These are phyloP conservation scores for Turritopsis rubra DNA, from an alignment of 30 jellyfish, hydroid and myxozoan species.

Conservation along the genomic window DNA sequence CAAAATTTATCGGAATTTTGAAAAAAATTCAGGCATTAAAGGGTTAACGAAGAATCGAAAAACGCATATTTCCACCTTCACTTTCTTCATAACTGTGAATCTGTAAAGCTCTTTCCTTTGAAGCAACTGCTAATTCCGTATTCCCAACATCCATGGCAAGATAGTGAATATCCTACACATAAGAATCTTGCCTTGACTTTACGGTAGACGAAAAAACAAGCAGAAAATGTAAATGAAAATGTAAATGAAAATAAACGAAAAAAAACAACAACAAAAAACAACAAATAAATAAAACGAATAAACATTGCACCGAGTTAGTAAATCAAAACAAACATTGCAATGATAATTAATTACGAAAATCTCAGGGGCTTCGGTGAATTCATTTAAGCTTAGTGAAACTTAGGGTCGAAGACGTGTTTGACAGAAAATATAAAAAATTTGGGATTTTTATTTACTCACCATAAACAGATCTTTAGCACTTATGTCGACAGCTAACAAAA, in stretches of 20 bases:
- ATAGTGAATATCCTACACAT: constrained; percentile 81
- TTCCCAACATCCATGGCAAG: constrained; percentile 72
- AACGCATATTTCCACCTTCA: constrained; percentile 22
- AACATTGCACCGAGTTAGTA: too few relatives aligned
- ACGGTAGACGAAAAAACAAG: not conserved
- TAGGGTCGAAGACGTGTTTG: too few relatives aligned
- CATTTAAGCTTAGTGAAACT: too few relatives aligned
- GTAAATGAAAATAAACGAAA: not conserved
- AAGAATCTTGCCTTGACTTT: not conserved
- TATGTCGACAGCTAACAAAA: constrained; percentile 88
- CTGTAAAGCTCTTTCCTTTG: constrained; percentile 79
- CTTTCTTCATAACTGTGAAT: constrained; percentile 40
- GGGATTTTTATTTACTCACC: constrained; percentile 32
- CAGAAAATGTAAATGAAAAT: constrained; percentile 1
- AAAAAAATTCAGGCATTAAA: too few relatives aligned
- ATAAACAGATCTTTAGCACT: constrained; percentile 95
- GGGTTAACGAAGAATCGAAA: not conserved
- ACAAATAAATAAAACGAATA: not conserved
- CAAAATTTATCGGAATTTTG: too few relatives aligned
- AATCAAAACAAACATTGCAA: too few relatives aligned
- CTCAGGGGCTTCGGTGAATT: too few relatives aligned
- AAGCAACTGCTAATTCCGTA: constrained; percentile 70
- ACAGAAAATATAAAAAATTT: too few relatives aligned
- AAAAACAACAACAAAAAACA: not conserved
- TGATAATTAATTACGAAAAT: too few relatives aligned